phyloP scores from a whole-genome alignment of 2,797 vertebrate species.

The Ctenopoma kingsleyae region DNA sequence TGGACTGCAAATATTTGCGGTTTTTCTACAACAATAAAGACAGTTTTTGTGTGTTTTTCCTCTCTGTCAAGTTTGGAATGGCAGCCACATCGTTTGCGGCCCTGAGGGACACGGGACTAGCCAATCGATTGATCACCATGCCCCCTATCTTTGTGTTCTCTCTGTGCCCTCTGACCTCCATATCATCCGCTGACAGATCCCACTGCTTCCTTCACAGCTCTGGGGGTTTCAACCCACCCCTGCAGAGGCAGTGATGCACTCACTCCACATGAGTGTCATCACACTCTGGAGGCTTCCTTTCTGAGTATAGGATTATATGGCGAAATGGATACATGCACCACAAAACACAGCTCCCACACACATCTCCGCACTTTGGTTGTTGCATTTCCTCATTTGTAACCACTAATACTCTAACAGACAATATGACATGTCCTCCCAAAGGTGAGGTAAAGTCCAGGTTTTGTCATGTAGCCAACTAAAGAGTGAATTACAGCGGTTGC shows the following conservation, averaged over 20 bases:
- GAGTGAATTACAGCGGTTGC: slow-evolving; percentile 44
- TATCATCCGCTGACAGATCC: slow-evolving; percentile 63
- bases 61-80: slow-evolving; percentile 54
- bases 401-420: slow-evolving; percentile 28
- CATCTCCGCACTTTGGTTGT: slow-evolving; percentile 23
- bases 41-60: slow-evolving; percentile 33
- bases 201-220: slow-evolving; percentile 40
- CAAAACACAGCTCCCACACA: slow-evolving; percentile 34
- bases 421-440: slow-evolving; percentile 39
- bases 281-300: slow-evolving; percentile 22
- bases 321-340: slow-evolving; percentile 12
- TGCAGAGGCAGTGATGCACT: slow-evolving; percentile 48
- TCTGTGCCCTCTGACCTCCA: slow-evolving; percentile 63
- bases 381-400: slow-evolving; percentile 38
- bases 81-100: slow-evolving; percentile 52
- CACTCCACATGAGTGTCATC: slow-evolving; percentile 48
- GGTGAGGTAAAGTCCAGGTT: slow-evolving; percentile 42
- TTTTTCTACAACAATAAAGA: slow-evolving; percentile 20
- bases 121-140: slow-evolving; percentile 60
- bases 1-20: slow-evolving; percentile 12
- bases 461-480: slow-evolving; percentile 19
- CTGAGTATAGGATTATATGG: slow-evolving; percentile 16
- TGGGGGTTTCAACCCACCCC: slow-evolving; percentile 31
- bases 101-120: slow-evolving; percentile 37
- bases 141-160: slow-evolving; percentile 48